Conservation (phyloP, 2,797 vertebrate species). For the Melanotaenia pygmaea region DNA sequence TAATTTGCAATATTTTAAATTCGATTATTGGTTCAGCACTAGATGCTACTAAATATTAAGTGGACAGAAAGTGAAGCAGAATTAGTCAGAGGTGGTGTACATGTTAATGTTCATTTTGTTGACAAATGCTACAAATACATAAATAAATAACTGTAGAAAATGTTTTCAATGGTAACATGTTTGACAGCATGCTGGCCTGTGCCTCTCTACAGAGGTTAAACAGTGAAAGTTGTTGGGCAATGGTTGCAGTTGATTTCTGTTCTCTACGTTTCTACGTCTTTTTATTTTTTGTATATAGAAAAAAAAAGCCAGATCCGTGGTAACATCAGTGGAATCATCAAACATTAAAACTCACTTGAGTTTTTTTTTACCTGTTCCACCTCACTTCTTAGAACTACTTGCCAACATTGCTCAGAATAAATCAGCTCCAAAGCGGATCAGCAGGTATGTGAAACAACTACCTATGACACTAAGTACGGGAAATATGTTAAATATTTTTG, state of each 20-base stretch:
- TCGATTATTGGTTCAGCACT: too few relatives aligned
- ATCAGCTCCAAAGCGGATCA: slow-evolving; percentile 44
- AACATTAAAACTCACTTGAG: background rate
- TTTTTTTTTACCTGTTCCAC: background rate
- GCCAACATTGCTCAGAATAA: background rate
- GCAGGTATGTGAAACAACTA: slow-evolving; percentile 29
- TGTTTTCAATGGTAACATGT: background rate
- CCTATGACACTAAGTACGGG: slow-evolving; percentile 53
- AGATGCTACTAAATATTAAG: too few relatives aligned
- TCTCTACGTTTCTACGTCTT: too few relatives aligned
- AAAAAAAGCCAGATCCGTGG: too few relatives aligned
- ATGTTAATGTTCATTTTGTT: too few relatives aligned
- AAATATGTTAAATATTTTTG: slow-evolving; percentile 61
- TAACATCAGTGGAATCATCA: background rate
- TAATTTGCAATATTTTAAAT: too few relatives aligned
- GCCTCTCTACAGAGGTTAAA: background rate
- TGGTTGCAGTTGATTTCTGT: background rate
- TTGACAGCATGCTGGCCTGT: background rate
- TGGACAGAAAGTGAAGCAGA: too few relatives aligned
- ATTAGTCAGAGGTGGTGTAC: too few relatives aligned
- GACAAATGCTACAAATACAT: too few relatives aligned
- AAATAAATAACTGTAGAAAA: background rate
- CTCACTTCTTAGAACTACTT: background rate
- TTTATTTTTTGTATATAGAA: too few relatives aligned
- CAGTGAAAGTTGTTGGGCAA: background rate